Evolutionary conservation across 2,888 invertebrate genomes (phyloP), one percentile per base, ranked within the genome.

Genomic region (Autographa pulchrina): DNA sequence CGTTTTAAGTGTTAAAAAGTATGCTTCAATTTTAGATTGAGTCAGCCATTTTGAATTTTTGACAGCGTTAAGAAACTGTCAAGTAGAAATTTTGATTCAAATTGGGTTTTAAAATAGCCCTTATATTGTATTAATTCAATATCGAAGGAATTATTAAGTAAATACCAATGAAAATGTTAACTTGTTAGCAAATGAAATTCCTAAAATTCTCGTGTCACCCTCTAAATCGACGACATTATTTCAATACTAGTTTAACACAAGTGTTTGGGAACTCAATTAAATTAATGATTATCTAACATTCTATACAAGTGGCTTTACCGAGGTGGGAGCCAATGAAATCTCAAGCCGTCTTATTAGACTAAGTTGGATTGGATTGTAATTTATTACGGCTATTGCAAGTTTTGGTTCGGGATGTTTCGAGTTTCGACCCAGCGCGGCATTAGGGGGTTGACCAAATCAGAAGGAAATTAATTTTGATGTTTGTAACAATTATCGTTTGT

Each of bases 331-430:
- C 85, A 88, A 76, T 82, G 87, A 86, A 88, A 90, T 88, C 86
- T 77, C 76, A 77, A 86, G 85, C 85, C 87, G 85, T 90, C 92
- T 91, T 91, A 91, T 91, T 92, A 90, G 87, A 90, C 83, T 86
- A 92, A 93, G 83, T 93, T 92, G 91, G 89, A 92, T 93, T 92
- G 91, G 90, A 83, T 91, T 79, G 90, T 92, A 91, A 93, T 94
- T 94, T 94, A 93, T 94, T 90, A 90, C 85, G 87, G 92, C 90
- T 91, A 92, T 90, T 89, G 88, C 88, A 88, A 92, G 92, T 91
- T 92, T 89, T 86, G 86, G 88, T 66, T 77, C 78, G 89, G 90
- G 87, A 85, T 86, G 83, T 84, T 86, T 81, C 80, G 85, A 84
- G 83, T 84, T 86, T 81, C 80, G 85, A 84, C 85, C 88, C 70